phyloP scores from a whole-genome alignment of 2,797 vertebrate genomes.

The Sebastes oblongus region DNA sequence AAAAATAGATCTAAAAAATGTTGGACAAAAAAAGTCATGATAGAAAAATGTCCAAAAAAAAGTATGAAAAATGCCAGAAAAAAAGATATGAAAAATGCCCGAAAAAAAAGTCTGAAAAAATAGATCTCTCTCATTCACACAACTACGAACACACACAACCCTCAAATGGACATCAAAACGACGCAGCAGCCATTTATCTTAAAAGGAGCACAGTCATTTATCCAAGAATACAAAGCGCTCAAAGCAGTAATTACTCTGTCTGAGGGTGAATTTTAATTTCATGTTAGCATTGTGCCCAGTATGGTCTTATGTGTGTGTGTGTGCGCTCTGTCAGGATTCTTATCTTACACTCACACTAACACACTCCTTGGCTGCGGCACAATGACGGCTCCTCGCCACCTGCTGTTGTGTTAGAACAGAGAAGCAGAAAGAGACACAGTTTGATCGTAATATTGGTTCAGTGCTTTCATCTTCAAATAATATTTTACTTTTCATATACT shows the following conservation, averaged over 20 bases:
- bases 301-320: constrained; percentile 36
- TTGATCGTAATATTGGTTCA: constrained; percentile 19
- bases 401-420: constrained; percentile 59
- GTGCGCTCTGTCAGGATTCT: constrained; percentile 38
- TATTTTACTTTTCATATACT: constrained; percentile 6
- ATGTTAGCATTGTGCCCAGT: constrained; percentile 33
- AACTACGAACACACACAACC: background rate
- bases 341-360: constrained; percentile 55
- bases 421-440: constrained; percentile 20
- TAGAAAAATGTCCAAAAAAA: too few relatives aligned
- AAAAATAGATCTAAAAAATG: too few relatives aligned
- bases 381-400: constrained; percentile 49
- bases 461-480: constrained; percentile 10
- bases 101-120: too few relatives aligned
- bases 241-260: constrained; percentile 61
- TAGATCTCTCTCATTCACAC: background rate
- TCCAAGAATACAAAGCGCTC: constrained; percentile 24
- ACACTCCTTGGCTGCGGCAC: constrained; percentile 55
- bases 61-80: too few relatives aligned
- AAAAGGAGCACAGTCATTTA: constrained; percentile 24
- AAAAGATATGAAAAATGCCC: too few relatives aligned
- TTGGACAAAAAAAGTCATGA: too few relatives aligned
- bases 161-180: constrained; percentile 10
- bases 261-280: constrained; percentile 65
- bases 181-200: constrained; percentile 21